Evolutionary conservation across 2,888 invertebrate genomes (phyloP).

Genomic region (Cheilosia vulpina): DNA sequence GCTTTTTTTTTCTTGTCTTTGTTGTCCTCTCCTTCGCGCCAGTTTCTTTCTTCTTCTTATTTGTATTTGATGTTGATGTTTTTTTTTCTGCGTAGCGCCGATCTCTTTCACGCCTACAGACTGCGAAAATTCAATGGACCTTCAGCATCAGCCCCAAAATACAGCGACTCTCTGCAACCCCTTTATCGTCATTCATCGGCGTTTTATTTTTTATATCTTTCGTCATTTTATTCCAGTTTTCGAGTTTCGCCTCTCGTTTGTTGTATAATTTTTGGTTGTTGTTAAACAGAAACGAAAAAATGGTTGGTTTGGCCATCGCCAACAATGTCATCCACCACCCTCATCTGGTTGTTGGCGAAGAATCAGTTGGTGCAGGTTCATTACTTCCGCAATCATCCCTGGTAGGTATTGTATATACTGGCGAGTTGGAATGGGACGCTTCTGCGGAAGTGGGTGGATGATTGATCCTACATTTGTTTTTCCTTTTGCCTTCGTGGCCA

Average conservation of each 20-base stretch:
- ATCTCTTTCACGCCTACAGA: conserved; percentile 67
- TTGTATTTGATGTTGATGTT: conserved; percentile 31
- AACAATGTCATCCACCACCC: conserved; percentile 29
- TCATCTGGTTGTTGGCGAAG: conserved; percentile 29
- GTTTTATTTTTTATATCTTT: conserved; percentile 22
- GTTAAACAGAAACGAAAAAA: conserved; percentile 14
- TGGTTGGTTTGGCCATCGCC: too few species aligned
- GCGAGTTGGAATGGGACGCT: conserved; percentile 10
- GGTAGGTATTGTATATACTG: neutral
- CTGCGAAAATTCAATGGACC: conserved; percentile 60
- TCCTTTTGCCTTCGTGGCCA: conserved; percentile 27
- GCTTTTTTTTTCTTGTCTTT: conserved; percentile 40
- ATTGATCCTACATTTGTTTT: conserved; percentile 57
- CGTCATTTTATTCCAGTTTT: conserved; percentile 39
- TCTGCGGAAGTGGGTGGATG: conserved; percentile 39
- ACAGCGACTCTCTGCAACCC: conserved; percentile 48
- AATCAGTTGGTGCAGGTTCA: conserved; percentile 65
- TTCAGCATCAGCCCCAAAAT: conserved; percentile 42
- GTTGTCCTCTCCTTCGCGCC: conserved; percentile 28
- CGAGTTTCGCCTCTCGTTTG: conserved; percentile 31
- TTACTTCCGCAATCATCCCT: conserved; percentile 62
- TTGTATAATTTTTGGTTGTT: conserved; percentile 55
- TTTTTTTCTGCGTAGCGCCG: conserved; percentile 41
- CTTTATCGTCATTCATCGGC: conserved; percentile 59
- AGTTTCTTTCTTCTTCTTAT: conserved; percentile 30